These are phyloP conservation scores for Halisarca cf. caerulea DNA, from an alignment of 37 sponge, comb jelly and placozoan genomes.

Conservation along the genomic window DNA sequence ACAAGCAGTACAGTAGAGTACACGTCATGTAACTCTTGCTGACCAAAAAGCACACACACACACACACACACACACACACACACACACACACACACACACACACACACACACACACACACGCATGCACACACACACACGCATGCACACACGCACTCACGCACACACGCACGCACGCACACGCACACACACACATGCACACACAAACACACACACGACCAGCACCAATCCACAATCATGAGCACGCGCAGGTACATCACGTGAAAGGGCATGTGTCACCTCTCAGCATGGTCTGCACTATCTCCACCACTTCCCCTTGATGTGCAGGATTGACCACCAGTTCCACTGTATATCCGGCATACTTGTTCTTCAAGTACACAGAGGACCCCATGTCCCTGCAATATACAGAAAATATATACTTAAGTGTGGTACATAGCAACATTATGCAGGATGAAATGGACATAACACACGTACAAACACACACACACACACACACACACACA, in stretches of 20 bases:
- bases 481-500: conserved; percentile 23
- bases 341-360: conserved; percentile 81
- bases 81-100: too few relatives aligned
- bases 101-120: too few relatives aligned
- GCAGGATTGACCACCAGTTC: conserved; percentile 63
- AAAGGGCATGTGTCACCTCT: conserved; percentile 67
- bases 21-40: too few relatives aligned
- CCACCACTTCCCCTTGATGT: conserved; percentile 23
- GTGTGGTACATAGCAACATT: too few relatives aligned
- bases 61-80: too few relatives aligned
- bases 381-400: conserved; percentile 64
- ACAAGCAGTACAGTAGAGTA: too few relatives aligned
- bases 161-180: not conserved
- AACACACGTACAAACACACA: conserved; percentile 24
- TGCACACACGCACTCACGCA: too few relatives aligned
- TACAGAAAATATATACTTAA: not conserved
- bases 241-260: not conserved
- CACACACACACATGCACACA: not conserved
- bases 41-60: too few relatives aligned
- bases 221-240: too few relatives aligned
- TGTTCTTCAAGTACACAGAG: conserved; percentile 79
- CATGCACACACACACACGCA: too few relatives aligned
- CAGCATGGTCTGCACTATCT: conserved; percentile 36
- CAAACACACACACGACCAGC: too few relatives aligned
- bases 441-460: too few relatives aligned